Base-by-base conservation (phyloP, 2,888 invertebrate species). In the Hecatera dysodea region DNA sequence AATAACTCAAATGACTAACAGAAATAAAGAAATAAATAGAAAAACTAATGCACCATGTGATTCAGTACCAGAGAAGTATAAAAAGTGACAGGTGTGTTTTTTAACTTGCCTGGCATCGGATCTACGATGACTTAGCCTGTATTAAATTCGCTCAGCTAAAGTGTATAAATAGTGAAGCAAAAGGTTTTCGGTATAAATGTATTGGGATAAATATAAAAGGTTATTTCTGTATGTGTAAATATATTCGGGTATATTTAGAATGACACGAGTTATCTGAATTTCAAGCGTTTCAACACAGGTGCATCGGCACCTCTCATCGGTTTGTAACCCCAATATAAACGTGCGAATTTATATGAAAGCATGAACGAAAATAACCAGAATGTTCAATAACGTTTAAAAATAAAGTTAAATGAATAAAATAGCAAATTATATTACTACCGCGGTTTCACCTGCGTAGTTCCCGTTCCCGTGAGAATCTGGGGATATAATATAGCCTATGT, bases 191-290 rank as follows among this genome's bases (percentile, higher is more conserved):
- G 56, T 69, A 66, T 65, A 78, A 81, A 82, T 82, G 73, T 79
- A 72, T 72, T 67, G 73, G 71, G 78, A 70, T 78, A 84, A 73
- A 75, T 84, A 67, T 82, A 82, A 82, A 70, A 50, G 29, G 53
- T 55, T 83, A 84, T 84, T 84, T 76, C 66, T 57, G 83, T 66
- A 72, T 29, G 61, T 64, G 64, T 82, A 79, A 85, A 79, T 84
- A 82, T 83, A 83, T 82, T 70, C 69, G 9, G 39, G 29, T 83
- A 84, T 74, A 85, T 85, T 82, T 83, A 83, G 85, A 85, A 71
- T 80, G 85, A 76, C 80, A 83, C 75, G 85, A 82, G 83, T 82
- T 82, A 85, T 82, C 68, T 74, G 75, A 72, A 75, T 70, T 71
- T 64, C 71, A 76, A 84, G 72, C 77, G 67, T 85, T 83, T 82